Conservation (phyloP, 2,797 vertebrate species). For the Xenops minutus region DNA sequence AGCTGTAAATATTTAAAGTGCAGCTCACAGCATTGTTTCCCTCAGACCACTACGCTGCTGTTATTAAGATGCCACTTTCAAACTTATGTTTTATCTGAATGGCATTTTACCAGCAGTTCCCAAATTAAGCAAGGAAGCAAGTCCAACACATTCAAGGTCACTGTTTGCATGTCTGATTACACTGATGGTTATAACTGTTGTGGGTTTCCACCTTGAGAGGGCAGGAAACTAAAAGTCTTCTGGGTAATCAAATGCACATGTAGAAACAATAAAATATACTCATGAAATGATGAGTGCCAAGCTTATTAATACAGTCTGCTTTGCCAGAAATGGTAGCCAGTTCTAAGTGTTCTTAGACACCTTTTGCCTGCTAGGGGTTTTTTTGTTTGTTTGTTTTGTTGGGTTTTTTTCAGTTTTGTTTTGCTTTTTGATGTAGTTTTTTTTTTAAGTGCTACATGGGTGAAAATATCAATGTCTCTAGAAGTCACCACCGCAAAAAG, state of each 20-base stretch:
- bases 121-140: slow-evolving; percentile 35
- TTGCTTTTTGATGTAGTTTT: not conserved
- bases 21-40: not conserved
- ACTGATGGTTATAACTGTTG: slow-evolving; percentile 21
- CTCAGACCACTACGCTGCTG: not conserved
- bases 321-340: not conserved
- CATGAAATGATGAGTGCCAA: slow-evolving; percentile 31
- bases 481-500: not conserved
- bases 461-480: not conserved
- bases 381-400: not conserved
- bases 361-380: not conserved
- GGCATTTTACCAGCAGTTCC: not conserved
- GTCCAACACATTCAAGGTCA: slow-evolving; percentile 20
- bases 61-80: not conserved
- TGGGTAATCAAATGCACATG: slow-evolving; percentile 62
- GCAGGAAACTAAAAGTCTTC: slow-evolving; percentile 53
- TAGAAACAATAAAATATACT: slow-evolving; percentile 56
- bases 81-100: not conserved
- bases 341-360: not conserved
- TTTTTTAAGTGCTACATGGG: not conserved
- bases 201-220: not conserved
- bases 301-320: not conserved
- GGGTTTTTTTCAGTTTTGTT: not conserved
- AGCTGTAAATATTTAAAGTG: not conserved
- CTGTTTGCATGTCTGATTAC: not conserved